Base-by-base conservation (phyloP, 2,113 vertebrate species). In the Epinephelus cyanopodus region DNA sequence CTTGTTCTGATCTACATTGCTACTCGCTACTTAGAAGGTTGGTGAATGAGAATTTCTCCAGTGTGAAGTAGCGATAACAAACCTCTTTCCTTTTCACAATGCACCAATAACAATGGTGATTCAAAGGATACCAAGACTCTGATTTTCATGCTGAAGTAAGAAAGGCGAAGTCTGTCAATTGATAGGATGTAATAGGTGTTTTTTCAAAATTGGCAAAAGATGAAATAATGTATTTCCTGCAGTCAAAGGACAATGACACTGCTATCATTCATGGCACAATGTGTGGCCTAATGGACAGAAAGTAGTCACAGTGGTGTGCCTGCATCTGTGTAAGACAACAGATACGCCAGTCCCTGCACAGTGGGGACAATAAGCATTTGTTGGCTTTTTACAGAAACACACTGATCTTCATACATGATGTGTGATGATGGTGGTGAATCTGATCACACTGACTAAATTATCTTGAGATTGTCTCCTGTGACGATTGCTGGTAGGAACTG, bases 331-430 rank as follows among this genome's bases (percentile, higher is more conserved):
- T 23, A 58, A 82, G 50, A 33, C 74, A 66, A 57, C 66, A 86
- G 74, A 87, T 58, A 52, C 70, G 72, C 6, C 58, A 69, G 42
- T 58, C 42, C 57, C 53, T 53, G 58, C 65, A 77, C 79, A 82
- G 74, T 37, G 48, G 77, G 77, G 66, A 71, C 74, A 83, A 74
- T 47, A 77, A 75, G 82, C 4, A 50, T 65, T 70, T 74, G 57
- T 87, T 90, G 86, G 68, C 61, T 64, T 77, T 77, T 81, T 61
- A 77, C 66, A 86, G 21, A 81, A 82, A 86, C 37, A 71, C 73
- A 78, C 61, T 60, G 53, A 74, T 86, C 27, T 72, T 88, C 75
- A 50, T 69, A 60, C 56, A 23, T 72, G 81, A 76, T 67, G 64
- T 72, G 78, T 67, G 64, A 33, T 68, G 21, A 57, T 73, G 56